Percentiles rank a stretch among this genome's conserved stretches.
Evolutionary conservation across 2,888 invertebrate genomes (phyloP).

Genomic region (Rotaria magnacalcarata): DNA sequence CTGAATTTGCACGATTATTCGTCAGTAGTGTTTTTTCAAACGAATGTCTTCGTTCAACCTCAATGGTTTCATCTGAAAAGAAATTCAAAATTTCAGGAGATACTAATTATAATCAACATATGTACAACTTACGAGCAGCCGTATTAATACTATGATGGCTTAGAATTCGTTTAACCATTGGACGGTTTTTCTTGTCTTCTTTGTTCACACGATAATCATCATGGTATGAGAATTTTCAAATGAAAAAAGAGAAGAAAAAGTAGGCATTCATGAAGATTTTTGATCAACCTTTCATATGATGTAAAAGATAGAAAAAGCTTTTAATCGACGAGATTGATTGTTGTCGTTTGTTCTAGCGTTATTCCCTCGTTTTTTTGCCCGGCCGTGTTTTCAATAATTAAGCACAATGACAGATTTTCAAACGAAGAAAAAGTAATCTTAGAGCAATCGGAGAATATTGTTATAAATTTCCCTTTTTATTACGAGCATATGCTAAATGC

Average conservation of each 20-base stretch:
- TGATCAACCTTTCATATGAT: constrained; percentile 7
- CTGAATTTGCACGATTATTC: background rate
- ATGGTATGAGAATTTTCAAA: background rate
- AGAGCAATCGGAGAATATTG: background rate
- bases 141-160: background rate
- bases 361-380: background rate
- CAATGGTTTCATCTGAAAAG: background rate
- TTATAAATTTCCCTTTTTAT: background rate
- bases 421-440: constrained; percentile 15
- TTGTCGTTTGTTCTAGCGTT: background rate
- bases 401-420: constrained; percentile 7
- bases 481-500: background rate
- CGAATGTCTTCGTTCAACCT: background rate
- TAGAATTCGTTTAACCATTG: background rate
- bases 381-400: constrained; percentile 7
- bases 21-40: background rate
- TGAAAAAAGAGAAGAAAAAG: background rate
- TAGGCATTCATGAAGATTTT: background rate
- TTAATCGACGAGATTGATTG: background rate
- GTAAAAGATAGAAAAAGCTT: background rate
- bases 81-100: background rate
- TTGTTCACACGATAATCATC: background rate
- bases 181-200: background rate
- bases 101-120: background rate
- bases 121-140: background rate